Evolutionary conservation across 2,113 vertebrate genomes (phyloP).

Genomic region (Plecturocebus donacophilus): DNA sequence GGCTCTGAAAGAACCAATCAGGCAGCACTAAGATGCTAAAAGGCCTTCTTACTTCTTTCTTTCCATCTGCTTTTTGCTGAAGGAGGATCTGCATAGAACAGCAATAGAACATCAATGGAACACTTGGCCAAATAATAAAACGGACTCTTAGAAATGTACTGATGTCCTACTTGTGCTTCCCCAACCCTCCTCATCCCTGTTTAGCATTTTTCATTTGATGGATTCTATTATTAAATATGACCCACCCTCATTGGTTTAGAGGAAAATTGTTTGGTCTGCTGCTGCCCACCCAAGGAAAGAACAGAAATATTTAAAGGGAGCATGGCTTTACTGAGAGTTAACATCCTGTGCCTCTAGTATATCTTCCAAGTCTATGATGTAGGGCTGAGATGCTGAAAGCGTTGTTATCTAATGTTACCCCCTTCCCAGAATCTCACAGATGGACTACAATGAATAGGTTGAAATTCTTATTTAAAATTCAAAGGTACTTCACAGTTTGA

Average conservation of each 20-base stretch:
- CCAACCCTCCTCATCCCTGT: too few species aligned
- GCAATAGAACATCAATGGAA: background rate
- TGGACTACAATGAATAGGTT: background rate
- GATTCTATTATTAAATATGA: background rate
- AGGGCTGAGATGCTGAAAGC: background rate
- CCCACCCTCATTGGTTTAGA: background rate
- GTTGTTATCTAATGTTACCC: background rate
- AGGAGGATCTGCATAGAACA: background rate
- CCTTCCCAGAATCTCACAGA: background rate
- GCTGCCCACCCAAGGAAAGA: background rate
- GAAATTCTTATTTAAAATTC: background rate
- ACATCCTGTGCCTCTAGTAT: too few species aligned
- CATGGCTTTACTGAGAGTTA: background rate
- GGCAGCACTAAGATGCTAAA: background rate
- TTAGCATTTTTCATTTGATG: background rate
- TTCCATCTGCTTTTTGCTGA: background rate
- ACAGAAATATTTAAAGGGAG: background rate
- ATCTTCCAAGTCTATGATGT: background rate
- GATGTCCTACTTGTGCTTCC: accelerated
- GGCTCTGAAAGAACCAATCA: background rate
- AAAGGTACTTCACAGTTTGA: background rate
- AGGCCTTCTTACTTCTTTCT: background rate
- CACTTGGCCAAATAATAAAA: background rate
- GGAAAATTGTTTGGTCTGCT: background rate
- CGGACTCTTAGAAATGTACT: background rate